Percentiles rank a stretch among this genome's conserved stretches.
Conservation (phyloP, 2,113 vertebrate genomes). For the Boulengeromyrus knoepffleri region DNA sequence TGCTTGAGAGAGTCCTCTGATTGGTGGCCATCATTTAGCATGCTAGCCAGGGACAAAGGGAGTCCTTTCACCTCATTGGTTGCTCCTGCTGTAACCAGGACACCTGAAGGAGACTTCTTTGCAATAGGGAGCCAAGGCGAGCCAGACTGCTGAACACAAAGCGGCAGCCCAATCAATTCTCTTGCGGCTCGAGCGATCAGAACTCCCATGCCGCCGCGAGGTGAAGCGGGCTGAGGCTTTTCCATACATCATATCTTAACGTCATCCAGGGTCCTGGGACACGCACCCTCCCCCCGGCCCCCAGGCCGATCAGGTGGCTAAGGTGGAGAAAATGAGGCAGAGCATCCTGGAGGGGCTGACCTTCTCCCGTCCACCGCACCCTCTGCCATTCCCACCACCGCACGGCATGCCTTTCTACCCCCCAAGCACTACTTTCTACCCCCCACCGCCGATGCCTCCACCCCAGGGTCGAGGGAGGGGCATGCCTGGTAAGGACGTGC, state of each 20-base stretch:
- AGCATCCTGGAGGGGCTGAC: conserved; percentile 90
- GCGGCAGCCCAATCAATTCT: background rate
- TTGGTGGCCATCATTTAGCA: background rate
- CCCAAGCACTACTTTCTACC: conserved; percentile 66
- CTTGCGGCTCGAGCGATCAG: background rate
- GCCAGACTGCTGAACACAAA: background rate
- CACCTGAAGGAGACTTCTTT: background rate
- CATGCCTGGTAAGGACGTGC: conserved; percentile 69
- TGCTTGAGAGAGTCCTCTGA: background rate
- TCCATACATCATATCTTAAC: background rate
- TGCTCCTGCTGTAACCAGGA: background rate
- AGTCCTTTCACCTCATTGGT: background rate
- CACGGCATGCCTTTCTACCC: conserved; percentile 87
- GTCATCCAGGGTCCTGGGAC: background rate
- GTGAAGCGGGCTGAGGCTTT: background rate
- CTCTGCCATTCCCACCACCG: conserved; percentile 72
- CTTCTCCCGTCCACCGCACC: conserved; percentile 79
- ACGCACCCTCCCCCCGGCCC: background rate
- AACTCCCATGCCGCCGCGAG: background rate
- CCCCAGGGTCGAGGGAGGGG: conserved; percentile 75
- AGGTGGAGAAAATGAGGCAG: conserved; percentile 93
- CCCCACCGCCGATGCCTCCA: conserved; percentile 74
- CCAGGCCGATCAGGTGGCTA: conserved; percentile 80
- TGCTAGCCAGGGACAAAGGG: background rate
- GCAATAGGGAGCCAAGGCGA: background rate